Evolutionary conservation across 2,797 vertebrate genomes (phyloP), one percentile per base, ranked within the genome.

Genomic region (Liparis tanakae): DNA sequence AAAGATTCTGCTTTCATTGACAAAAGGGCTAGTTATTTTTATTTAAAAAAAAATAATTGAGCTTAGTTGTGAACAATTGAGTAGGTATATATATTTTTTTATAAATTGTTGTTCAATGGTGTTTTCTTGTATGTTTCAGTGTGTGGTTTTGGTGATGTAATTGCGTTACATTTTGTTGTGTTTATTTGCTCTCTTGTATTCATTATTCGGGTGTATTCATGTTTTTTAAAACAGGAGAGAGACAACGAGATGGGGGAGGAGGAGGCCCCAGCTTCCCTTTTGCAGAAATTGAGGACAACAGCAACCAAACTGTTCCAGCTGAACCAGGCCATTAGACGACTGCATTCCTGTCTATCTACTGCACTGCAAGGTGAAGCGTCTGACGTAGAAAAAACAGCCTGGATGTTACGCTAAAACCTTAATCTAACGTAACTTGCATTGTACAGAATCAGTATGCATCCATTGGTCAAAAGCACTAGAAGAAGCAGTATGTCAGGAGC

Each of bases 261-360:
- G 60, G 77, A 90, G 13, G 41, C 63, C 20, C 81, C 86, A 9
- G 59, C 74, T 62, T 78, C 64, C 51, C 89, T 86, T 74, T 78
- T 94, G 57, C 94, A 88, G 82, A 93, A 48, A 69, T 83, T 93
- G 68, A 83, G 76, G 30, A 84, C 76, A 10, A 79, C 92, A 18
- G 94, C 94, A 15, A 67, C 70, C 14, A 92, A 92, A 67, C 93
- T 95, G 34, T 92, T 96, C 74, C 90, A 94, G 79, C 85, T 98
- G 57, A 95, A 95, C 81, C 89, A 90, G 30, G 94, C 94, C 69
- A 71, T 96, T 44, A 86, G 86, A 74, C 92, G 95, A 85, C 81
- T 96, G 51, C 86, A 91, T 73, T 88, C 90, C 2, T 86, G 89
- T 18, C 74, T 96, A 74, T 90, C 88, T 58, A 72, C 86, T 25